Base-by-base conservation (phyloP, 2,888 invertebrate species). In the Hypolimnas misippus region DNA sequence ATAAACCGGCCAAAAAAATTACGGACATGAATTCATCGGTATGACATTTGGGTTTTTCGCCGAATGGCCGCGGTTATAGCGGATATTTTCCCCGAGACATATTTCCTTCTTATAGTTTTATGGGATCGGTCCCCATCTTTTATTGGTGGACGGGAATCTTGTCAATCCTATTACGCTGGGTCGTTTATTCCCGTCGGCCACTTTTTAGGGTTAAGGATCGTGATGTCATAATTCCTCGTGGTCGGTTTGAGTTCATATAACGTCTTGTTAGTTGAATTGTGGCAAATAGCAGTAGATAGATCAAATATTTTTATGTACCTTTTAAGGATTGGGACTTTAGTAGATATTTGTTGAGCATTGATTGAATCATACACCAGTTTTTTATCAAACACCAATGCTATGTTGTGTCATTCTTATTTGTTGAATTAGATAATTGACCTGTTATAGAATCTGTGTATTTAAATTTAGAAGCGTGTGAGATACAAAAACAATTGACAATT, bases 21-120 rank as follows among this genome's bases (percentile, higher is more conserved):
- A 81, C 80, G 74, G 79, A 81, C 90, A 90, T 92, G 92, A 92
- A 91, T 92, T 90, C 92, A 92, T 91, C 82, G 92, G 86, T 91
- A 91, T 91, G 90, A 89, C 91, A 89, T 92, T 90, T 82, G 87
- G 82, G 87, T 84, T n/a, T 82, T 83, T 82, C 75, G 77, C 77
- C 80, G 81, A 87, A 89, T 85, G 87, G 87, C 79, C 87, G 81
- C 83, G 82, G 84, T 85, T 88, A 86, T 85, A 74, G 82, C 82
- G 76, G 77, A 73, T 71, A 75, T 72, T 74, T 71, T 73, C 69
- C 69, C 69, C 70, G 60, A 70, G 73, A 76, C 87, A 89, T 90
- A 89, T 89, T 89, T 89, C 76, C 85, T 86, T 62, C 85, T 89
- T 87, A 91, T 89, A 90, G 89, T 89, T 91, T 91, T 88, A 89